phyloP scores from a whole-genome alignment of 2,797 vertebrate genomes.

The Rallus crepitans region DNA sequence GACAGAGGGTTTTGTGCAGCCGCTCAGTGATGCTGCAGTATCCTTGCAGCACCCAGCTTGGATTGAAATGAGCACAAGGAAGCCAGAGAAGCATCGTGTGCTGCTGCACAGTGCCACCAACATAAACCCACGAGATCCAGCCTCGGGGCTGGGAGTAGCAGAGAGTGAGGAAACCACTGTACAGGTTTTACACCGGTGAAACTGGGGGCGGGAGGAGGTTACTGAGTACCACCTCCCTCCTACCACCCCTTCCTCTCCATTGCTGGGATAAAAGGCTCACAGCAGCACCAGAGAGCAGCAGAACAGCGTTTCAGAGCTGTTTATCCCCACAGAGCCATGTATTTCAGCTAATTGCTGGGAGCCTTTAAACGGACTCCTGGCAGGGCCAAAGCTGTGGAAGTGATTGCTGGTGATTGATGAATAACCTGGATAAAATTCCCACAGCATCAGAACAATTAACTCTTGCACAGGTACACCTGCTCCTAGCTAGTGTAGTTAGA shows the following conservation, averaged over 20 bases:
- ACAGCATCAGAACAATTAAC: neutral
- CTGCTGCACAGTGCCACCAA: neutral
- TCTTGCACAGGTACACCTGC: neutral
- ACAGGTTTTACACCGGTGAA: neutral
- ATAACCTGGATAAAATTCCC: slow-evolving; percentile 31
- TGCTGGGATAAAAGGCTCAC: neutral
- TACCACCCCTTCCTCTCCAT: neutral
- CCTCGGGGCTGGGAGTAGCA: neutral
- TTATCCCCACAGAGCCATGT: slow-evolving; percentile 13
- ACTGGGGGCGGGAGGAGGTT: neutral
- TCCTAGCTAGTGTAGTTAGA: neutral
- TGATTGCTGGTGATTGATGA: slow-evolving; percentile 39
- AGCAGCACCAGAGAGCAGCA: neutral
- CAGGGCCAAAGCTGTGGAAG: neutral
- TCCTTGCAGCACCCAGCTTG: neutral
- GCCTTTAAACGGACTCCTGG: slow-evolving; percentile 29
- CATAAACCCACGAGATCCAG: neutral
- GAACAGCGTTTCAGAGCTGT: neutral
- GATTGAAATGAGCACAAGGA: neutral
- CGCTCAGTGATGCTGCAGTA: neutral
- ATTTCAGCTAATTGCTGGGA: slow-evolving; percentile 25
- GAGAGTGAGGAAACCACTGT: neutral
- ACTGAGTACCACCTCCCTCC: neutral
- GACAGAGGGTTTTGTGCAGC: slow-evolving; percentile 20
- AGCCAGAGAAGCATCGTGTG: neutral